Percentiles rank a stretch among this genome's conserved stretches.
These are phyloP conservation scores for Tipula unca DNA, from an alignment of 2,888 invertebrate genomes.

Conservation along the genomic window DNA sequence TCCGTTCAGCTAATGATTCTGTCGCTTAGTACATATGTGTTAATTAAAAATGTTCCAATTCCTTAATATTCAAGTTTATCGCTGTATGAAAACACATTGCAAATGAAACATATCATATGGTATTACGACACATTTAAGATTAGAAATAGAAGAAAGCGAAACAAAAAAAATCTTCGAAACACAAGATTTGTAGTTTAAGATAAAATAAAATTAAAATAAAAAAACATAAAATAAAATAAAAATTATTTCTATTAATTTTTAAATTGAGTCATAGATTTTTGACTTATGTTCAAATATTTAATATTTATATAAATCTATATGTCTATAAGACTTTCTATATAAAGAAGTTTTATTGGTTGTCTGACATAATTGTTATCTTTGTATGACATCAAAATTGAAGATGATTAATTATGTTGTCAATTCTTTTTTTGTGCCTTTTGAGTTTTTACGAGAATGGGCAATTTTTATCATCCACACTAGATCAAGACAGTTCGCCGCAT, in stretches of 20 bases:
- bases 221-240: neutral
- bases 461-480: neutral
- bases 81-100: neutral
- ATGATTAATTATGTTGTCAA: constrained; percentile 8
- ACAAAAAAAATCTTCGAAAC: neutral
- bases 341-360: neutral
- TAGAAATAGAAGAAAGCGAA: neutral
- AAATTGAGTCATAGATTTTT: constrained; percentile 4
- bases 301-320: neutral
- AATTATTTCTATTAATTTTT: neutral
- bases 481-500: neutral
- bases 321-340: neutral
- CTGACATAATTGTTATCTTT: neutral
- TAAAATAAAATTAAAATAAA: neutral
- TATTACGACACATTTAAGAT: neutral
- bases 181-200: neutral
- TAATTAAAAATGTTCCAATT: neutral
- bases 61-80: neutral
- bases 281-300: neutral
- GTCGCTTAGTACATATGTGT: neutral
- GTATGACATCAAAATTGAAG: neutral
- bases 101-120: too few species aligned
- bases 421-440: neutral
- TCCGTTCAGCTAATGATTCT: neutral
- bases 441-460: neutral